Evolutionary conservation across 2,113 vertebrate species (phyloP).

Genomic region (Ageneiosus marmoratus): DNA sequence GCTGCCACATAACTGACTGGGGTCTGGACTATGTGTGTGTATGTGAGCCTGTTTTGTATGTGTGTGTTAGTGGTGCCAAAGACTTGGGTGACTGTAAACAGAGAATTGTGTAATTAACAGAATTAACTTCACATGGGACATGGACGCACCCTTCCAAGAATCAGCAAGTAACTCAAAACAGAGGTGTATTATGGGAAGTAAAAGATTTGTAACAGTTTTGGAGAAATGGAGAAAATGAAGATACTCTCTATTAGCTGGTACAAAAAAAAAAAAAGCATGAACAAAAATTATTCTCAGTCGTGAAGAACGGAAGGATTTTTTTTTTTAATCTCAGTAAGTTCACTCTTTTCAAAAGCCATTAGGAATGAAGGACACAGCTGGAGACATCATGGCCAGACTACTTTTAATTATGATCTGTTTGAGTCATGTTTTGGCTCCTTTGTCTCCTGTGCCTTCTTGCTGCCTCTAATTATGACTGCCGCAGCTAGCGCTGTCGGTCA

Average conservation of each 20-base stretch:
- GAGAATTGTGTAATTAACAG: background rate
- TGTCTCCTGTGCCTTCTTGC: background rate
- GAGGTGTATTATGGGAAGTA: background rate
- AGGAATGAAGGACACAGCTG: background rate
- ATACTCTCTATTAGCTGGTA: background rate
- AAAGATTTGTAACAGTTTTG: background rate
- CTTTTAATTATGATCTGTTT: constrained; percentile 20
- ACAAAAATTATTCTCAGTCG: background rate
- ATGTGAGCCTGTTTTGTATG: constrained; percentile 20
- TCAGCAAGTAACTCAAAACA: background rate
- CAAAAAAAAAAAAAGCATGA: background rate
- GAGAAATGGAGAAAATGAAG: background rate
- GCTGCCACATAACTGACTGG: constrained; percentile 57
- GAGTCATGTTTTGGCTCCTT: constrained; percentile 24
- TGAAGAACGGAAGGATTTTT: background rate
- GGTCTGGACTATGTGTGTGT: constrained; percentile 56
- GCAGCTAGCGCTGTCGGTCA: too few relatives aligned
- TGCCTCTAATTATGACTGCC: constrained; percentile 20
- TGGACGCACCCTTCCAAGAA: background rate
- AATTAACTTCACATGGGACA: background rate
- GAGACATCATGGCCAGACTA: constrained; percentile 17
- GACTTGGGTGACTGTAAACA: background rate
- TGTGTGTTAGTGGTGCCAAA: background rate
- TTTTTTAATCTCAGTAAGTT: background rate
- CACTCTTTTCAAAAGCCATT: background rate